These are phyloP conservation scores for Muschampia staudingeri DNA, from an alignment of 2,888 invertebrate genomes.

Conservation along the genomic window DNA sequence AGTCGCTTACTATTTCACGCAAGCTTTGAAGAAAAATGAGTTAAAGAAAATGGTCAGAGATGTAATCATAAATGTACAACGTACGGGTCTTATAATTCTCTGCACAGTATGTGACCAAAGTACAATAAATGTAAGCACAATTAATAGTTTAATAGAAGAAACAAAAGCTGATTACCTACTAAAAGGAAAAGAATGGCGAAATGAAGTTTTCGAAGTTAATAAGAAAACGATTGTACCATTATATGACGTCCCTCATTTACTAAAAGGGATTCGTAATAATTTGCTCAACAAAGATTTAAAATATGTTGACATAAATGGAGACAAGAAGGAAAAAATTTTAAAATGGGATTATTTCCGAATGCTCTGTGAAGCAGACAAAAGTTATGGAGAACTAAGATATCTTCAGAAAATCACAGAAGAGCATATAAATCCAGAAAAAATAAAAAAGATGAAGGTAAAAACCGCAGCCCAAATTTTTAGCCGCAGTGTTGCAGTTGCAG, in stretches of 20 bases:
- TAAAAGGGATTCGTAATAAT: slow-evolving; percentile 6
- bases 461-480: slow-evolving; percentile 1
- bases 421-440: neutral
- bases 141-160: neutral
- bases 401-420: neutral
- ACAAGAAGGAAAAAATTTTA: neutral
- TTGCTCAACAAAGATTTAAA: neutral
- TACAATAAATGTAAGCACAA: neutral
- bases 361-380: slow-evolving; percentile 1
- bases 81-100: neutral
- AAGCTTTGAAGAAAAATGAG: neutral
- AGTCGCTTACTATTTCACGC: neutral
- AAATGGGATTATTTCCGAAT: neutral
- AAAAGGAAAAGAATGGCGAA: neutral
- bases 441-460: slow-evolving; percentile 4
- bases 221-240: neutral
- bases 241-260: neutral
- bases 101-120: neutral
- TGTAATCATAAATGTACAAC: neutral
- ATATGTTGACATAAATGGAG: neutral
- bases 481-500: slow-evolving; percentile 4
- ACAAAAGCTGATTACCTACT: neutral
- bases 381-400: neutral
- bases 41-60: neutral
- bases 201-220: too few species aligned